Evolutionary conservation across 2,888 invertebrate species (phyloP), one percentile per base, ranked within the genome.

Genomic region (Dyspetes luteomarginatus): DNA sequence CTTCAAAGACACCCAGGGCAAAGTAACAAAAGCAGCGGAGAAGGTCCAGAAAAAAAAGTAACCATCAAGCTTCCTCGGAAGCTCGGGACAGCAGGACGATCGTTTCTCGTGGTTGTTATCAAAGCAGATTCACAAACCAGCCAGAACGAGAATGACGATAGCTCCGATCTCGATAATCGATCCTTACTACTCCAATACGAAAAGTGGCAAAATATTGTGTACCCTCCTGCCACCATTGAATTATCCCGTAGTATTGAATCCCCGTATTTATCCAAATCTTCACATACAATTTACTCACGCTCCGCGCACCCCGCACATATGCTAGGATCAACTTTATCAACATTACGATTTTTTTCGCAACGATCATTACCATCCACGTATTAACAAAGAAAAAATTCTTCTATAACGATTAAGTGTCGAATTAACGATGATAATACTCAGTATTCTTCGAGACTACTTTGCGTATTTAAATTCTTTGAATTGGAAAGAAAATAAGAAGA

Each of bases 1-100:
- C 94, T 97, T 98, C 95, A 97, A 98, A 94, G 99, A 98, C 89
- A 94, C 95, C 56, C 92, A 95, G 82, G 95, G 98, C 92, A 99
- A 99, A 94, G 98, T 98, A 93, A 99, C 99, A 94, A 99, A 99
- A 95, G 98, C 99, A 92, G 99, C 99, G 88, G 98, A 98, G 94
- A 99, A 99, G 94, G 98, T 98, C 92, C 94, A 95, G 93, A 98
- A 98, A 96, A 98, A 98, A 96, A 98, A 98, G 97, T 98, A 98
- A 97, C 97, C 97, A 97, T 91, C 91, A 91, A 91, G 89, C 91
- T 90, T 90, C 89, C 90, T 91, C 91, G 91, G 91, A 90, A 90
- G 90, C 86, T 86, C 84, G 83, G 86, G 85, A 85, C 79, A 80
- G 26, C 81, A 52, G 68, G 78, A 85, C 84, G 86, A 85, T 83